These are phyloP conservation scores for Antechinus stuartii DNA, from an alignment of 2,113 vertebrate genomes.

Conservation along the genomic window DNA sequence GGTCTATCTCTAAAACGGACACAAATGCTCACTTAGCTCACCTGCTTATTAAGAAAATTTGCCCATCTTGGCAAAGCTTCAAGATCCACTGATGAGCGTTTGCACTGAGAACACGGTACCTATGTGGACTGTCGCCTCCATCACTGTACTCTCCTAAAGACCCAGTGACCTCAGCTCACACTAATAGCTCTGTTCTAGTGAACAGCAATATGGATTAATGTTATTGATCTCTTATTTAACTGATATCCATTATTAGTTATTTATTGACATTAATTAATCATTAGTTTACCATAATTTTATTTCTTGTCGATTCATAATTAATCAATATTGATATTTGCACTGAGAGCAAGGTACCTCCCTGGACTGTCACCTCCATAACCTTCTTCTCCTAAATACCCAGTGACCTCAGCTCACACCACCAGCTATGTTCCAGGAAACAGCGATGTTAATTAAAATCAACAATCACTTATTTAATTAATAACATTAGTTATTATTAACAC, in stretches of 20 bases:
- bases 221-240: no score
- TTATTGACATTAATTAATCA: no score
- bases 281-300: no score
- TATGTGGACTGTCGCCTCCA: neutral
- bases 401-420: neutral
- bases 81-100: constrained; percentile 12
- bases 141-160: constrained; percentile 14
- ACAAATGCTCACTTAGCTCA: constrained; percentile 28
- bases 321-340: no score
- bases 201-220: neutral
- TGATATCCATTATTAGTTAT: no score
- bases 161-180: constrained; percentile 2
- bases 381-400: neutral
- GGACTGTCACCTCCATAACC: constrained; percentile 1
- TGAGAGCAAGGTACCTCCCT: neutral
- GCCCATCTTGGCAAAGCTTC: constrained; percentile 6
- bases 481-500: no score
- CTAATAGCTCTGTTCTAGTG: neutral
- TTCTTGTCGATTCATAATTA: no score
- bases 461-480: no score
- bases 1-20: constrained; percentile 28
- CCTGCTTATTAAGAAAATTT: constrained; percentile 47
- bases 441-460: neutral
- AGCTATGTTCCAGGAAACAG: neutral
- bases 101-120: neutral